Evolutionary conservation across 1,140 invertebrate species (phyloP).

Genomic region (Chymomyza costata): DNA sequence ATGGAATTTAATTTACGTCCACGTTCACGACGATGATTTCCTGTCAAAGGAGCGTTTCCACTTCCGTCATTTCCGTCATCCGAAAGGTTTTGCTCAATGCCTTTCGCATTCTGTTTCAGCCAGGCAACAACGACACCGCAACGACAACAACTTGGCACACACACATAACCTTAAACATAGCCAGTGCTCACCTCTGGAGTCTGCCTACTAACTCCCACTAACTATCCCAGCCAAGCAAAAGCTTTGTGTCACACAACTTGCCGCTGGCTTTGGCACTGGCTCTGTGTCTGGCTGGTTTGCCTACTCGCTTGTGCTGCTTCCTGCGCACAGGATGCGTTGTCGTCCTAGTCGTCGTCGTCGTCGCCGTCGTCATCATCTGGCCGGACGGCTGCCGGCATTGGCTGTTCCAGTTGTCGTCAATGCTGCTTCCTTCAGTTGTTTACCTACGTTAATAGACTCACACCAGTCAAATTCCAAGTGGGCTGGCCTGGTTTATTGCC

Average conservation of each 20-base stretch:
- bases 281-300: background rate
- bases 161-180: no score
- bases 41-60: conserved; percentile 50
- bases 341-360: conserved; percentile 30
- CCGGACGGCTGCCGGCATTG: conserved; percentile 6
- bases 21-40: conserved; percentile 72
- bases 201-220: no score
- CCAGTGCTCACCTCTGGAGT: no score
- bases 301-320: no score
- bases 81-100: conserved; percentile 52
- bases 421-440: conserved; percentile 40
- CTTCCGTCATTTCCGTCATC: conserved; percentile 72
- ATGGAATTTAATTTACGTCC: conserved; percentile 74
- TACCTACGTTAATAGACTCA: conserved; percentile 67
- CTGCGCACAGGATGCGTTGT: conserved; percentile 64
- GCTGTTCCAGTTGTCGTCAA: conserved; percentile 31
- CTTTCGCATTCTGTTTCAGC: conserved; percentile 35
- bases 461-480: no score
- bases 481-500: no score
- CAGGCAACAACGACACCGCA: no score
- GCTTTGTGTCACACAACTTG: no score
- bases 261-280: no score
- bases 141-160: no score
- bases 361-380: background rate
- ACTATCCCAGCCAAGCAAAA: no score